Evolutionary conservation across 2,888 invertebrate species (phyloP).

Genomic region (Erpobdella octoculata): DNA sequence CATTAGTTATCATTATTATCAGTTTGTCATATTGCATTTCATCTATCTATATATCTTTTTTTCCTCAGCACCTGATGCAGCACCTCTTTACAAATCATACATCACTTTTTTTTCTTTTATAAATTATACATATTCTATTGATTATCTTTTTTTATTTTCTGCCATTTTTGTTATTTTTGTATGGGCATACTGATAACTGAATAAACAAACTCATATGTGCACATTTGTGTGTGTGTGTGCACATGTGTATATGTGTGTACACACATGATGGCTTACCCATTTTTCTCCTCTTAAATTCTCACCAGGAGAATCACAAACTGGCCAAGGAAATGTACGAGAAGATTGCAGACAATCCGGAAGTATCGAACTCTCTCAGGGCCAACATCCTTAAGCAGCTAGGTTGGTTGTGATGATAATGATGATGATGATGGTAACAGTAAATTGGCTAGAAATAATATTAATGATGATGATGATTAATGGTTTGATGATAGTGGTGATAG

Average conservation of each 20-base stretch:
- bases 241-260: too few species aligned
- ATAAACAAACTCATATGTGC: too few species aligned
- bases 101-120: too few species aligned
- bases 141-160: neutral
- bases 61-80: too few species aligned
- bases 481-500: constrained; percentile 2
- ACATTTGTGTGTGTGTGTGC: too few species aligned
- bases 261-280: neutral
- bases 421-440: neutral
- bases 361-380: constrained; percentile 73
- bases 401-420: constrained; percentile 42
- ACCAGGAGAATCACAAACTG: constrained; percentile 69
- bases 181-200: too few species aligned
- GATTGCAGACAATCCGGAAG: constrained; percentile 72
- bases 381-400: constrained; percentile 87
- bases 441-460: neutral
- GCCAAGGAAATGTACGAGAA: constrained; percentile 88
- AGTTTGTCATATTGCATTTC: too few species aligned
- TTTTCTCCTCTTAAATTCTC: too few species aligned
- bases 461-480: neutral
- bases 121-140: too few species aligned
- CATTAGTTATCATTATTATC: too few species aligned
- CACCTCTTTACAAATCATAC: too few species aligned
- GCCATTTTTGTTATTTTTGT: neutral
- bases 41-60: too few species aligned